Percentiles rank a stretch among this genome's conserved stretches.
Conservation (phyloP, 2,113 vertebrate genomes). For the Nycticebus coucang region DNA sequence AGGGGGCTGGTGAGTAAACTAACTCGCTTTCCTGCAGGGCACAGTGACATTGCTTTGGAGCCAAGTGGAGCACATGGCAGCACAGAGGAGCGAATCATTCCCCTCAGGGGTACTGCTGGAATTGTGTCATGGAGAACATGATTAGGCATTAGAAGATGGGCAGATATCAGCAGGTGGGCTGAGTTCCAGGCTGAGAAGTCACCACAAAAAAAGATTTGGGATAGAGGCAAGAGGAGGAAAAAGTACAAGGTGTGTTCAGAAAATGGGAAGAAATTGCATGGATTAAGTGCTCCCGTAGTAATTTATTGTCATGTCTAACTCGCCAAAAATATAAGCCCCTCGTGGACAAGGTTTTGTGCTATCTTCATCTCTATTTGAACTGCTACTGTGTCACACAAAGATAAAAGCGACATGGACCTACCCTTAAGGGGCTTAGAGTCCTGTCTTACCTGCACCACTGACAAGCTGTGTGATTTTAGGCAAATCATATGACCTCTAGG, state of each 20-base stretch:
- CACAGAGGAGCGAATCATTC: background rate
- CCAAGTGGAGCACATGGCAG: background rate
- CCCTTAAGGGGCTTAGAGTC: background rate
- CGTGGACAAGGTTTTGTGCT: background rate
- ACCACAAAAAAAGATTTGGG: background rate
- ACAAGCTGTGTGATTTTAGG: background rate
- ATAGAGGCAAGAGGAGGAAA: background rate
- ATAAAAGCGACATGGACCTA: background rate
- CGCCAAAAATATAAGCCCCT: background rate
- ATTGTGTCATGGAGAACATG: background rate
- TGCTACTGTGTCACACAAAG: background rate
- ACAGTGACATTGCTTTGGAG: background rate
- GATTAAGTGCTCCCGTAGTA: background rate
- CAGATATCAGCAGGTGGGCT: background rate
- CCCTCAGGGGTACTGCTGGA: background rate
- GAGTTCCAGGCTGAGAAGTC: background rate
- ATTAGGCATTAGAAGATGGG: background rate
- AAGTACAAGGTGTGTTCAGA: background rate
- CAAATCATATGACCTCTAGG: background rate
- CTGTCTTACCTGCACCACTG: background rate
- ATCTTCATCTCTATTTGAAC: background rate
- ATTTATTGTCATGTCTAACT: background rate
- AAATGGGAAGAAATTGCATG: constrained; percentile 1
- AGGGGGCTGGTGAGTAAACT: background rate
- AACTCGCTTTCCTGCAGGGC: background rate